phyloP scores from a whole-genome alignment of 2,888 invertebrate genomes.

The Macrosoma leucophasiata region DNA sequence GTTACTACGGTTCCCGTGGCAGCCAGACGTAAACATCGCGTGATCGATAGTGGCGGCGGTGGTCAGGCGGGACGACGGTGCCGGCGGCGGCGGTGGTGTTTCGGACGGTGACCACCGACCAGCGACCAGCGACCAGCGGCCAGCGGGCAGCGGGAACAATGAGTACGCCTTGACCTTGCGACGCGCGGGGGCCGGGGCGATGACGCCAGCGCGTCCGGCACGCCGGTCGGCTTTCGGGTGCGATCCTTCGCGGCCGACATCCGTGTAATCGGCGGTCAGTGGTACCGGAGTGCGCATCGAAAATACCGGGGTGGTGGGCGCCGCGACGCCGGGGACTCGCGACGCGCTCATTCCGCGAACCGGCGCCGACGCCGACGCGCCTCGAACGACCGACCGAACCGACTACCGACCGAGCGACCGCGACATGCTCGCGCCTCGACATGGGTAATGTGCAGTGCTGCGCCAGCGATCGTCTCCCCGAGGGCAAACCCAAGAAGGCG shows the following conservation, averaged over 20 bases:
- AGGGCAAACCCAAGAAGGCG: constrained; percentile 55
- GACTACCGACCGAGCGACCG: constrained; percentile 61
- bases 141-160: constrained; percentile 55
- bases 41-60: constrained; percentile 56
- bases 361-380: constrained; percentile 74
- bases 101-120: no score
- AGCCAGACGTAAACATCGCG: constrained; percentile 64
- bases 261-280: constrained; percentile 72
- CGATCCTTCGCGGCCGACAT: constrained; percentile 72
- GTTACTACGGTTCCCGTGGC: constrained; percentile 61
- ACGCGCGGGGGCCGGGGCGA: constrained; percentile 63
- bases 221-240: constrained; percentile 72
- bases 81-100: constrained; percentile 27
- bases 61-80: constrained; percentile 30
- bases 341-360: constrained; percentile 65
- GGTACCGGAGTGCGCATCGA: constrained; percentile 60
- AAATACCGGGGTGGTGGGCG: constrained; percentile 65
- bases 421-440: constrained; percentile 69
- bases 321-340: constrained; percentile 53
- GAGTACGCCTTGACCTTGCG: constrained; percentile 71
- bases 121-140: constrained; percentile 39
- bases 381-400: constrained; percentile 71
- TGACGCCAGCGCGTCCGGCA: constrained; percentile 68
- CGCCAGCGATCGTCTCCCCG: constrained; percentile 64
- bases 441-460: constrained; percentile 76